Evolutionary conservation across 1,140 invertebrate species (phyloP).

Genomic region (Batillaria attramentaria): DNA sequence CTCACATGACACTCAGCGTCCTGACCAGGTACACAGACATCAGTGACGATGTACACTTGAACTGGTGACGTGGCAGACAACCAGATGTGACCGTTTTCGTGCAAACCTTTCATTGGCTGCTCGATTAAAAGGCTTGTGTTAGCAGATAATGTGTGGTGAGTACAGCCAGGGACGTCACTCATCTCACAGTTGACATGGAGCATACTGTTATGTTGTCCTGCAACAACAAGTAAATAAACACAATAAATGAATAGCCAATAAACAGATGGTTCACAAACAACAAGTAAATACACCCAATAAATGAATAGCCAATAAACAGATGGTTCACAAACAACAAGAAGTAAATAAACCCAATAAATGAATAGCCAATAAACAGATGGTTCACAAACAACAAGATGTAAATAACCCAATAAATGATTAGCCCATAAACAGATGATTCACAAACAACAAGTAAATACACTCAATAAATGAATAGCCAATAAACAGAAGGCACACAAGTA

Average conservation of each 20-base stretch:
- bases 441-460: no score
- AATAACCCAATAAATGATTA: background rate
- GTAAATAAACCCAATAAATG: background rate
- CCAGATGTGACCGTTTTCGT: background rate
- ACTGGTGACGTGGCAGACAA: slow-evolving; percentile 17
- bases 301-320: background rate
- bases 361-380: background rate
- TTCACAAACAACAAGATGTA: background rate
- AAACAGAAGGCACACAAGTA: no score
- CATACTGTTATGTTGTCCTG: slow-evolving; percentile 19
- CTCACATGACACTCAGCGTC: slow-evolving; percentile 20
- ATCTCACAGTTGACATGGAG: background rate
- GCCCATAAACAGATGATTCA: no score
- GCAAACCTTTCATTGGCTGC: background rate
- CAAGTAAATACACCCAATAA: background rate
- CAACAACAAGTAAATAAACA: background rate
- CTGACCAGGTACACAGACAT: background rate
- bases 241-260: background rate
- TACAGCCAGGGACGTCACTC: background rate
- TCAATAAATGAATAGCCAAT: no score
- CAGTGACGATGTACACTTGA: slow-evolving; percentile 20
- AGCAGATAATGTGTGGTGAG: background rate
- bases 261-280: background rate
- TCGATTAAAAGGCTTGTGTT: background rate
- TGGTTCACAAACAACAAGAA: background rate